Evolutionary conservation across 1,140 invertebrate genomes (phyloP).

Genomic region (Ctenoplectra terminalis): DNA sequence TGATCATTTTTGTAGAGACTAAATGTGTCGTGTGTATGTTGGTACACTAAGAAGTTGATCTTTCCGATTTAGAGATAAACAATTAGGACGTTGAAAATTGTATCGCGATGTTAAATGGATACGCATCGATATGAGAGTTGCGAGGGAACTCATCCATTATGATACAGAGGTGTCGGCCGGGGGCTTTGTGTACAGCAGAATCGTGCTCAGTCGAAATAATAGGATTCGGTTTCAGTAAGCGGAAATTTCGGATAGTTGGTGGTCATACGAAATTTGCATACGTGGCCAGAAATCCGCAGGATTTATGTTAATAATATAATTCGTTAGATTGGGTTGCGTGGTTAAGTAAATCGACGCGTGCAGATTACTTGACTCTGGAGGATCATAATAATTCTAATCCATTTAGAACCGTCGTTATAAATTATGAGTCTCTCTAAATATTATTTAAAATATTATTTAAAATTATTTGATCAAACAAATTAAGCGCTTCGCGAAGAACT

Average conservation of each 20-base stretch:
- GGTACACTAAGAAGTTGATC: neutral
- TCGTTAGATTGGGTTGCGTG: slow-evolving; percentile 7
- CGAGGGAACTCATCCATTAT: slow-evolving; percentile 20
- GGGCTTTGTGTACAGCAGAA: slow-evolving; percentile 21
- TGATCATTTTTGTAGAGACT: too few relatives aligned
- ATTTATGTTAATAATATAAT: slow-evolving; percentile 52
- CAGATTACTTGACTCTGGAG: too few relatives aligned
- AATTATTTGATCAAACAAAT: too few relatives aligned
- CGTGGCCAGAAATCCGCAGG: slow-evolving; percentile 32
- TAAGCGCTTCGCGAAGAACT: neutral
- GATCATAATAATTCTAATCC: neutral
- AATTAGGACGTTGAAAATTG: neutral
- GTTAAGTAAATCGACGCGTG: slow-evolving; percentile 24
- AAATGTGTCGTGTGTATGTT: too few relatives aligned
- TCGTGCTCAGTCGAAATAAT: slow-evolving; percentile 34
- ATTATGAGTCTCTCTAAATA: neutral
- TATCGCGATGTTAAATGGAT: neutral
- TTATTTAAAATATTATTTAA: too few relatives aligned
- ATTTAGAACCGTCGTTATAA: neutral
- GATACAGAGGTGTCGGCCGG: slow-evolving; percentile 12
- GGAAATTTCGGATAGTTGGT: slow-evolving; percentile 49
- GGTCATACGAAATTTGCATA: slow-evolving; percentile 43
- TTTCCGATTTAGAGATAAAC: neutral
- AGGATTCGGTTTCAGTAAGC: slow-evolving; percentile 51
- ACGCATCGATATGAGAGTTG: neutral